phyloP scores from a whole-genome alignment of 2,797 vertebrate species.

The Tragelaphus oryx region DNA sequence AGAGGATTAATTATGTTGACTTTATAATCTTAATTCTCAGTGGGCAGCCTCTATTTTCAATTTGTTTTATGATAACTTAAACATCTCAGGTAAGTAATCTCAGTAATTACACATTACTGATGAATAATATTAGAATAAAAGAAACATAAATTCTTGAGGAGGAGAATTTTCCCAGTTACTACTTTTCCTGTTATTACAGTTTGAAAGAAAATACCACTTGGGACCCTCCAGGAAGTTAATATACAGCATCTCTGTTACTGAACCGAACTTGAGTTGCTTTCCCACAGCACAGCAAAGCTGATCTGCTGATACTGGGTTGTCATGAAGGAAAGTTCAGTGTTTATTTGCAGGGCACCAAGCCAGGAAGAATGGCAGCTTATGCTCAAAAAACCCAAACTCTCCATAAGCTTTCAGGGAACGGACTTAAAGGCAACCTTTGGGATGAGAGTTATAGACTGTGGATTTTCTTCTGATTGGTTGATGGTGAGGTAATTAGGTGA shows the following conservation, averaged over 20 bases:
- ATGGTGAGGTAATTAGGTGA: neutral
- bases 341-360: neutral
- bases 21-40: neutral
- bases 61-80: neutral
- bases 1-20: neutral
- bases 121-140: neutral
- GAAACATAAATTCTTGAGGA: neutral
- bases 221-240: neutral
- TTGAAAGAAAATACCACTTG: neutral
- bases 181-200: neutral
- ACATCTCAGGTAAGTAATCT: neutral
- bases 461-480: neutral
- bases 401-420: neutral
- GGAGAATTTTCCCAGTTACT: neutral
- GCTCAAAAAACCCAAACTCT: neutral
- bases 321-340: neutral
- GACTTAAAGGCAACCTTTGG: neutral
- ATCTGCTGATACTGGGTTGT: neutral
- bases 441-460: neutral
- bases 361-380: neutral
- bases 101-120: neutral
- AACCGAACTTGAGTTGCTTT: neutral
- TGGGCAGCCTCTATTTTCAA: neutral
- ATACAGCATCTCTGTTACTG: neutral
- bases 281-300: neutral